Conservation (phyloP, 2,797 vertebrate species). For the Sylvia borin region DNA sequence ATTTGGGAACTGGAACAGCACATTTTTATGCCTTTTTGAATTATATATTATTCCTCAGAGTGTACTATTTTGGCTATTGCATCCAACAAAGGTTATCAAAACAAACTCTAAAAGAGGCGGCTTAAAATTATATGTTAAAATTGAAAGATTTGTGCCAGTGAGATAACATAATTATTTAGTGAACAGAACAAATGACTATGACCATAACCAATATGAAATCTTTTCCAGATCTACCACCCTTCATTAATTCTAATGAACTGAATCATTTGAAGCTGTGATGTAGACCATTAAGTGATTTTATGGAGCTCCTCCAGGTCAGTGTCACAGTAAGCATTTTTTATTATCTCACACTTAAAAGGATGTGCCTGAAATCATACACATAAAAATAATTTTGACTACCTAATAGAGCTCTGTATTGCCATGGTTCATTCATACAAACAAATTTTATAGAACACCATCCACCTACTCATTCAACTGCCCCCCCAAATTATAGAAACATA, state of each 20-base stretch:
- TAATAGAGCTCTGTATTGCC: neutral
- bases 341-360: neutral
- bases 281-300: slow-evolving; percentile 55
- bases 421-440: neutral
- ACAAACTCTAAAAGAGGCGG: neutral
- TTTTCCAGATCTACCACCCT: slow-evolving; percentile 38
- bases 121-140: slow-evolving; percentile 34
- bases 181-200: slow-evolving; percentile 43
- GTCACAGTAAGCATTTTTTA: neutral
- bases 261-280: slow-evolving; percentile 49
- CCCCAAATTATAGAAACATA: neutral
- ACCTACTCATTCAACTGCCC: neutral
- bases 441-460: neutral
- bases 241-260: slow-evolving; percentile 66
- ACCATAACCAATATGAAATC: slow-evolving; percentile 37
- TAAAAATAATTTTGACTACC: neutral
- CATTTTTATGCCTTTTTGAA: slow-evolving; percentile 52
- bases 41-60: slow-evolving; percentile 43
- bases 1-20: slow-evolving; percentile 10
- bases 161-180: slow-evolving; percentile 45
- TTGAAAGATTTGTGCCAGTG: neutral
- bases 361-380: neutral
- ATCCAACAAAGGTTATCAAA: slow-evolving; percentile 11
- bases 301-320: slow-evolving; percentile 8
- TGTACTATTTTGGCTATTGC: slow-evolving; percentile 10